Evolutionary conservation across 1,140 invertebrate genomes (phyloP).

Genomic region (Brachionus angularis): DNA sequence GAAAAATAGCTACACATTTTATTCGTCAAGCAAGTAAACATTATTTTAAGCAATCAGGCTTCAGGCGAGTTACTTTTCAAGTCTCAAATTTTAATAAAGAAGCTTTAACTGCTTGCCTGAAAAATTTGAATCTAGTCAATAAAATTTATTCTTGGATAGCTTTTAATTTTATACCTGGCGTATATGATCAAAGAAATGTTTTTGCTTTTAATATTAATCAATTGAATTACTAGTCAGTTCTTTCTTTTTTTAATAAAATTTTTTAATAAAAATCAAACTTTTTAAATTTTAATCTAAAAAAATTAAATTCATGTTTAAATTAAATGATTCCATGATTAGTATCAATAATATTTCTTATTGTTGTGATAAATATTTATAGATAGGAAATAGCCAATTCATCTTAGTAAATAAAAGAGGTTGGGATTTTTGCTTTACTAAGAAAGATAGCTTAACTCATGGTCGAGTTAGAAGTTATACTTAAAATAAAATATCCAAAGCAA

Average conservation of each 20-base stretch:
- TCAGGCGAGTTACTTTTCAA: slow-evolving; percentile 24
- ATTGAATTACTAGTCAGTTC: slow-evolving; percentile 13
- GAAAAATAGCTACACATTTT: slow-evolving; percentile 2
- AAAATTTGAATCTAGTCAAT: not conserved
- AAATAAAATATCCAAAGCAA: no score
- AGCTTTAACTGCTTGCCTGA: not conserved
- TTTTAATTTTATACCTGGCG: slow-evolving; percentile 7
- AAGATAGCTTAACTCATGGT: no score
- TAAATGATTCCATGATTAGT: no score
- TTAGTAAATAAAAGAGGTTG: no score
- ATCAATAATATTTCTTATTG: no score
- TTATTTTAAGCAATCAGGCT: not conserved
- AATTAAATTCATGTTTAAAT: no score
- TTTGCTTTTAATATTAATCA: slow-evolving; percentile 33
- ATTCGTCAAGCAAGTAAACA: not conserved
- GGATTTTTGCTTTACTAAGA: no score
- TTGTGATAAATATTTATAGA: no score
- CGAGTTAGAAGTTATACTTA: no score
- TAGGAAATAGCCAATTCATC: no score
- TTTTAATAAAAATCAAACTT: no score
- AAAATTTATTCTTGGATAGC: slow-evolving; percentile 17
- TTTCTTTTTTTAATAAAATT: not conserved
- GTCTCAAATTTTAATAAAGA: slow-evolving; percentile 27
- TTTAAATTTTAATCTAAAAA: no score
- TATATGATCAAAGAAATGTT: slow-evolving; percentile 6